Evolutionary conservation across 2,888 invertebrate genomes (phyloP), one percentile per base, ranked within the genome.

Genomic region (Trachelus stipa): DNA sequence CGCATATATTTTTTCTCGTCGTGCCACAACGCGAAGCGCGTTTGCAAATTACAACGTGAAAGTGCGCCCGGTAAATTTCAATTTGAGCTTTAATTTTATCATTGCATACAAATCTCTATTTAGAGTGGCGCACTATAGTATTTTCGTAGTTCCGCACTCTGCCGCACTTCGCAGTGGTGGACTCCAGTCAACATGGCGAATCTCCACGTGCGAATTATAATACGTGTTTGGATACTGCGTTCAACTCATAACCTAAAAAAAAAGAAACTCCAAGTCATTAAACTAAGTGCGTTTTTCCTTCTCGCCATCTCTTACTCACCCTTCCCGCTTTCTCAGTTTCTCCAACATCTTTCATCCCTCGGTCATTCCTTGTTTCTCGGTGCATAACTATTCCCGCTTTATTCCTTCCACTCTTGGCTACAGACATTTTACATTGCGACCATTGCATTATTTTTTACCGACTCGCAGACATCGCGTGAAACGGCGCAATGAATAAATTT

Each of bases 81-180:
- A 83, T 83, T 83, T 79, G 37, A 74, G 40, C 76, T 80, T 80
- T 83, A 82, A 83, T 83, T 82, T 82, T 79, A 83, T 83, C 82
- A 83, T 82, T 79, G 83, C 82, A 82, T 83, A 83, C 83, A 83
- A 83, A 83, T 83, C 83, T 83, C 81, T 82, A 83, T 82, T 82
- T 79, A 74, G 56, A 56, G 9, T 56, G 23, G 56, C 23, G 56
- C 56, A 9, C 56, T 56, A 12, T 56, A 12, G 71, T 71, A 71
- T 71, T 71, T 30, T 71, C 71, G 56, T 56, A 56, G 56, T 56
- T 56, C 15, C 56, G 56, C 56, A 9, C 23, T 56, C 56, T 23
- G 56, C 15, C 56, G 23, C 9, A 23, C 23, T 23, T 56, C 56
- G 23, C 23, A 56, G 56, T 56, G 56, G 15, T 9, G 15, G 23